Evolutionary conservation across 2,888 invertebrate species (phyloP).

Genomic region (Oligia strigilis): DNA sequence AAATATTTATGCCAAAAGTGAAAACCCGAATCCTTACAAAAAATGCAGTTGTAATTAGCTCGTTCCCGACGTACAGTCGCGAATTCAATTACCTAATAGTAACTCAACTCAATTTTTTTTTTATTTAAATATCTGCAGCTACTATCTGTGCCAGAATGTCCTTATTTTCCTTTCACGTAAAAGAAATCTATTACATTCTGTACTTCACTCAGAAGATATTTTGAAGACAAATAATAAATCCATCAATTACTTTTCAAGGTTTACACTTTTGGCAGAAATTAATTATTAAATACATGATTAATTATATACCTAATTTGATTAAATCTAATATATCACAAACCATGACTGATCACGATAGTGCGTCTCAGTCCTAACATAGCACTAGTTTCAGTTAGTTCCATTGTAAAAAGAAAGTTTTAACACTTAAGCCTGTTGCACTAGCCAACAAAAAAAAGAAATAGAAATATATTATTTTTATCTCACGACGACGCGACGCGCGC

Average conservation of each 20-base stretch:
- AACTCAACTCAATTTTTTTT: neutral
- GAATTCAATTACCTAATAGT: conserved; percentile 8
- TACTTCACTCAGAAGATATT: neutral
- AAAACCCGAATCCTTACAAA: conserved; percentile 44
- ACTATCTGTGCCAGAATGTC: neutral
- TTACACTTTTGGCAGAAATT: conserved; percentile 61
- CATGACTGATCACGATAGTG: conserved; percentile 79
- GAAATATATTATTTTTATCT: neutral
- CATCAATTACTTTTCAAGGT: conserved; percentile 18
- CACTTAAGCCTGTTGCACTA: conserved; percentile 49
- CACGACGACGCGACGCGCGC: neutral
- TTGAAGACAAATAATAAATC: neutral
- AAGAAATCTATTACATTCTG: too few relatives aligned
- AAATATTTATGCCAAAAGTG: conserved; percentile 72
- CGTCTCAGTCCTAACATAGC: conserved; percentile 66
- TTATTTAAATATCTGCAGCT: neutral
- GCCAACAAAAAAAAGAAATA: neutral
- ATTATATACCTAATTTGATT: conserved; percentile 71
- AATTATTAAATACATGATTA: conserved; percentile 65
- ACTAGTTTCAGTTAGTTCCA: conserved; percentile 63
- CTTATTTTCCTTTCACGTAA: neutral
- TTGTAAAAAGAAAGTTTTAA: conserved; percentile 37
- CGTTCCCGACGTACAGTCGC: neutral
- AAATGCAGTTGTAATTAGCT: conserved; percentile 1
- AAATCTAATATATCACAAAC: conserved; percentile 87